A percentile compares a stretch with the other conserved stretches of the same genome.
phyloP scores from a whole-genome alignment of 2,888 invertebrate genomes.

The Drosophila gaucha region DNA sequence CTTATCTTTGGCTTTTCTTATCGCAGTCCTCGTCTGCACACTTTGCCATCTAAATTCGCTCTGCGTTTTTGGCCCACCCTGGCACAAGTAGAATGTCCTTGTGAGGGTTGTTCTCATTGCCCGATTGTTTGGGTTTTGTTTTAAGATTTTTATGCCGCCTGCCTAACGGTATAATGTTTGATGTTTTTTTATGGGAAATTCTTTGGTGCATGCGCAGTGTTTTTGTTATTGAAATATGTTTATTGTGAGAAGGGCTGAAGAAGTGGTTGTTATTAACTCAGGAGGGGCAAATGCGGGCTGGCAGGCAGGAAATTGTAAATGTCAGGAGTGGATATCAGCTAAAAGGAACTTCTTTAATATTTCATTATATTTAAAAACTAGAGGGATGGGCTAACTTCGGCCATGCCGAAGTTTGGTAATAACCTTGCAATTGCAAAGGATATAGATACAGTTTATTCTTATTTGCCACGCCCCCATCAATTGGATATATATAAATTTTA shows the following conservation, averaged over 20 bases:
- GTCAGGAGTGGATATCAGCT: conserved; percentile 16
- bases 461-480: too few species aligned
- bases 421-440: too few species aligned
- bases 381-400: too few species aligned
- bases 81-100: conserved; percentile 65
- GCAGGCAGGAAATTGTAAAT: background rate
- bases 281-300: conserved; percentile 15
- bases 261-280: conserved; percentile 23
- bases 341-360: background rate
- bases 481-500: too few species aligned
- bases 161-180: conserved; percentile 23
- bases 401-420: too few species aligned
- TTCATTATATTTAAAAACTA: conserved; percentile 8
- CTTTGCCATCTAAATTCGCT: conserved; percentile 47
- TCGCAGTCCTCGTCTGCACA: conserved; percentile 46
- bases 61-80: conserved; percentile 55
- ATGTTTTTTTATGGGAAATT: conserved; percentile 53
- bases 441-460: too few species aligned
- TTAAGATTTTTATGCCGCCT: conserved; percentile 45
- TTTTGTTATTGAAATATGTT: conserved; percentile 66
- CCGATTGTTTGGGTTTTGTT: conserved; percentile 64
- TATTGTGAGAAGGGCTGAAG: background rate
- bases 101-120: conserved; percentile 60
- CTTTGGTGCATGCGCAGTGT: conserved; percentile 70
- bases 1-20: conserved; percentile 38